Conservation (phyloP, 2,797 vertebrate species). For the Mycteria americana region DNA sequence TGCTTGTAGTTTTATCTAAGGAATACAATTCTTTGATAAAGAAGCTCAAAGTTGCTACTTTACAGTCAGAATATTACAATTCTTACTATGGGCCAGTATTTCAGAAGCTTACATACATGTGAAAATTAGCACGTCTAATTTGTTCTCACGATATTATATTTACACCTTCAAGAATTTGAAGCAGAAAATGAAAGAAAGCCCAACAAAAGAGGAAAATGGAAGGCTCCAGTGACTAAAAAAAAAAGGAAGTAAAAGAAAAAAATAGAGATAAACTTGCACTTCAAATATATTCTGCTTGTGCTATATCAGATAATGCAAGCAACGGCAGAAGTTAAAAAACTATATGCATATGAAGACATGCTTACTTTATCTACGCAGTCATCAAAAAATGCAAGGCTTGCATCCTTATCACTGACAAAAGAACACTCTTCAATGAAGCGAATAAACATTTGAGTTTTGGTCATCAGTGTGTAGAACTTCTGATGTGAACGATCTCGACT, state of each 20-base stretch:
- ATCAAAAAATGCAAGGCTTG: constrained; percentile 97
- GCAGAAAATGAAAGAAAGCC: neutral
- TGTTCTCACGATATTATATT: neutral
- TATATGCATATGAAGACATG: constrained; percentile 61
- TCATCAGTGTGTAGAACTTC: constrained; percentile 97
- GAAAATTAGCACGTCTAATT: neutral
- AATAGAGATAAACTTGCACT: neutral
- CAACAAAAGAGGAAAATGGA: neutral
- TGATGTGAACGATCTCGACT: constrained; percentile 97
- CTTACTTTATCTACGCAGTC: constrained; percentile 99
- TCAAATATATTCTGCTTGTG: neutral
- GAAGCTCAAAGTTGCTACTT: neutral
- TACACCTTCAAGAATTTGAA: neutral
- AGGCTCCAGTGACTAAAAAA: neutral
- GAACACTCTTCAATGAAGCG: constrained; percentile 99
- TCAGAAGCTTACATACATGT: neutral
- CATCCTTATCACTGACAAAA: constrained; percentile 98
- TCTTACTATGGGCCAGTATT: neutral
- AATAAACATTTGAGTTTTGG: constrained; percentile 99
- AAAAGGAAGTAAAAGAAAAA: neutral
- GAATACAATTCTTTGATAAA: neutral
- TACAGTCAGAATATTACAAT: neutral
- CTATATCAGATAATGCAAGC: neutral
- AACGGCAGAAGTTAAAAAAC: neutral
- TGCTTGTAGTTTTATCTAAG: neutral